phyloP scores from a whole-genome alignment of 2,888 invertebrate species.

The Argyresthia goedartella region DNA sequence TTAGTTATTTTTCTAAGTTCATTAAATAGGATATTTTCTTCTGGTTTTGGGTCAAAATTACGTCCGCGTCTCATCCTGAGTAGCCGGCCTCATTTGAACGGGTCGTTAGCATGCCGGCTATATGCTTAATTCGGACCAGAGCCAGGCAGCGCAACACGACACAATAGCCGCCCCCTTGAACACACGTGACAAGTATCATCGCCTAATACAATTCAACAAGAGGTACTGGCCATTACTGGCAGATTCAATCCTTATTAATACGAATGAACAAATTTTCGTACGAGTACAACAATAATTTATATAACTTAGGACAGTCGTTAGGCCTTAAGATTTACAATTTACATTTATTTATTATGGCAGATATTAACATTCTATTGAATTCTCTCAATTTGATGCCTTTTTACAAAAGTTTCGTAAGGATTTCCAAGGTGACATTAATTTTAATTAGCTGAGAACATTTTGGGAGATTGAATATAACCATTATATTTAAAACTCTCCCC shows the following conservation, averaged over 20 bases:
- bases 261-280: constrained; percentile 27
- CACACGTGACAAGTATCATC: constrained; percentile 37
- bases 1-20: too few species aligned
- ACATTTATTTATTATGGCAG: constrained; percentile 68
- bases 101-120: too few species aligned
- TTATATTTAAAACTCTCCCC: too few species aligned
- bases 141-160: constrained; percentile 20
- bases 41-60: too few species aligned
- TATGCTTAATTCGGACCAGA: too few species aligned
- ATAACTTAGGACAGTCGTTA: constrained; percentile 65
- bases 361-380: constrained; percentile 66
- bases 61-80: too few species aligned
- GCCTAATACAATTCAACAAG: constrained; percentile 38
- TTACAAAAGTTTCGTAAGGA: constrained; percentile 49
- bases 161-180: constrained; percentile 25
- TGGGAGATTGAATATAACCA: too few species aligned
- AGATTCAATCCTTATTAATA: constrained; percentile 14
- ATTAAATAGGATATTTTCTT: too few species aligned
- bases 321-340: constrained; percentile 64
- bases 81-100: too few species aligned
- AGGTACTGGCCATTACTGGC: constrained; percentile 19
- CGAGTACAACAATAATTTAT: constrained; percentile 50
- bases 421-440: constrained; percentile 4
- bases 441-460: too few species aligned
- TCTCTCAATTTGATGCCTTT: constrained; percentile 47